A percentile compares a stretch with the other conserved stretches of the same genome.
These are phyloP conservation scores for Girardinus metallicus DNA, from an alignment of 2,797 vertebrate species.

Conservation along the genomic window DNA sequence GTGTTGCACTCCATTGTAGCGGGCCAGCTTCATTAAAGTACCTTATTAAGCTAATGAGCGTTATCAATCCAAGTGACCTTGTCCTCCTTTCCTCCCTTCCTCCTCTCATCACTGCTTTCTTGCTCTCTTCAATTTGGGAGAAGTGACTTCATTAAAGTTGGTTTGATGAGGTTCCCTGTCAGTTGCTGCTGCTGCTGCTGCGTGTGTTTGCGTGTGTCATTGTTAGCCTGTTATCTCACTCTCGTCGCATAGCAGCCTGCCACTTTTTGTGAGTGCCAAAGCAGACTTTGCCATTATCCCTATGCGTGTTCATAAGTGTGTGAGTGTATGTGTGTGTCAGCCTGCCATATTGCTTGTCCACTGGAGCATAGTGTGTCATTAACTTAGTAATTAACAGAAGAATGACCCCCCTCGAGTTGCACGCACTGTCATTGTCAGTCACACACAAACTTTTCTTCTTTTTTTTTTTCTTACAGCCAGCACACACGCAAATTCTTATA, in stretches of 20 bases:
- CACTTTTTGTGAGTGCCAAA: conserved; percentile 49
- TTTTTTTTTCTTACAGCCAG: neutral
- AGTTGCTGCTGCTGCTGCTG: conserved; percentile 36
- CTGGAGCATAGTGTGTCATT: conserved; percentile 74
- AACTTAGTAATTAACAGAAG: conserved; percentile 76
- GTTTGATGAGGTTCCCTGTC: conserved; percentile 77
- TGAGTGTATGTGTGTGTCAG: conserved; percentile 37
- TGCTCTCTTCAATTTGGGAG: conserved; percentile 66
- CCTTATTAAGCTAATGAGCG: conserved; percentile 81
- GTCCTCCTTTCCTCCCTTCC: conserved; percentile 72
- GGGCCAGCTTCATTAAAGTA: conserved; percentile 76
- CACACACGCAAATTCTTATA: neutral
- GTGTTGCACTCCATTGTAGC: conserved; percentile 57
- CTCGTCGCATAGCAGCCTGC: conserved; percentile 65
- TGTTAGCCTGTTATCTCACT: conserved; percentile 73
- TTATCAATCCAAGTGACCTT: conserved; percentile 81
- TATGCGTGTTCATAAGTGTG: conserved; percentile 41
- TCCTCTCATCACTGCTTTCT: conserved; percentile 59
- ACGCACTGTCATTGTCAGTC: conserved; percentile 61
- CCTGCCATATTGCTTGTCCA: conserved; percentile 65
- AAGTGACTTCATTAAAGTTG: conserved; percentile 79
- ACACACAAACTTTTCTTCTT: conserved; percentile 20
- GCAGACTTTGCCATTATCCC: conserved; percentile 63
- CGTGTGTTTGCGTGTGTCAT: conserved; percentile 46
- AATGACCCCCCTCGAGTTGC: conserved; percentile 49